These are phyloP conservation scores for Sanderia malayensis DNA, from an alignment of 30 jellyfish, hydroid and myxozoan species.

Conservation along the genomic window DNA sequence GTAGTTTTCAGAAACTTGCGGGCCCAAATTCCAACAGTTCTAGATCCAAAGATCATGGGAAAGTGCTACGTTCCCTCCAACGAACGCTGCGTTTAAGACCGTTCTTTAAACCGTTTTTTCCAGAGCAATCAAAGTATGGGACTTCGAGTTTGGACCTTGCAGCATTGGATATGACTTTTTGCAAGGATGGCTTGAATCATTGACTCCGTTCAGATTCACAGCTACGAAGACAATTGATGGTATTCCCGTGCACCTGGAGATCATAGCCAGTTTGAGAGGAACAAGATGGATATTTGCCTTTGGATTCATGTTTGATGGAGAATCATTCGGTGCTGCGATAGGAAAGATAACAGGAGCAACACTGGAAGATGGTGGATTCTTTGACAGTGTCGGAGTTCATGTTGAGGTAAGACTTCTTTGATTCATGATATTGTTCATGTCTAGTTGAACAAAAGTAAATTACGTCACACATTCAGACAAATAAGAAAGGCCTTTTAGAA, in stretches of 20 bases:
- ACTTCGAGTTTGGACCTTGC: slow-evolving; percentile 72
- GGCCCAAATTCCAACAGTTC: too few species aligned
- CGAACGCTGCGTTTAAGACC: too few species aligned
- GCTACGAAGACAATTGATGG: slow-evolving; percentile 77
- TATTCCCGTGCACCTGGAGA: slow-evolving; percentile 79
- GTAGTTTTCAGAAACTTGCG: too few species aligned
- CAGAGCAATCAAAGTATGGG: slow-evolving; percentile 87
- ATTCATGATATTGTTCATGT: too few species aligned
- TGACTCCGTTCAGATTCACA: slow-evolving; percentile 79
- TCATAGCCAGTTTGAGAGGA: slow-evolving; percentile 64
- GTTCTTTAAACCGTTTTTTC: too few species aligned
- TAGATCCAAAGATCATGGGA: too few species aligned
- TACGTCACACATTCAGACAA: too few species aligned
- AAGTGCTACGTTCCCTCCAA: too few species aligned
- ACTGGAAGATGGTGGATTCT: slow-evolving; percentile 81
- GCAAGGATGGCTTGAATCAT: slow-evolving; percentile 64
- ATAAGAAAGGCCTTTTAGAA: too few species aligned
- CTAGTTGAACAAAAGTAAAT: too few species aligned
- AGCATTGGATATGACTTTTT: slow-evolving; percentile 76
- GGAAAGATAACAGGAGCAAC: slow-evolving; percentile 70
- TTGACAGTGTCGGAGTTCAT: slow-evolving; percentile 75
- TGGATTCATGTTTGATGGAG: slow-evolving; percentile 86
- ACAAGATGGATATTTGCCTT: slow-evolving; percentile 67
- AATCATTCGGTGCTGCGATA: slow-evolving; percentile 84
- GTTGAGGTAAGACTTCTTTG: slow-evolving; percentile 83